phyloP scores from a whole-genome alignment of 2,888 invertebrate species.

The Baccha elongata region DNA sequence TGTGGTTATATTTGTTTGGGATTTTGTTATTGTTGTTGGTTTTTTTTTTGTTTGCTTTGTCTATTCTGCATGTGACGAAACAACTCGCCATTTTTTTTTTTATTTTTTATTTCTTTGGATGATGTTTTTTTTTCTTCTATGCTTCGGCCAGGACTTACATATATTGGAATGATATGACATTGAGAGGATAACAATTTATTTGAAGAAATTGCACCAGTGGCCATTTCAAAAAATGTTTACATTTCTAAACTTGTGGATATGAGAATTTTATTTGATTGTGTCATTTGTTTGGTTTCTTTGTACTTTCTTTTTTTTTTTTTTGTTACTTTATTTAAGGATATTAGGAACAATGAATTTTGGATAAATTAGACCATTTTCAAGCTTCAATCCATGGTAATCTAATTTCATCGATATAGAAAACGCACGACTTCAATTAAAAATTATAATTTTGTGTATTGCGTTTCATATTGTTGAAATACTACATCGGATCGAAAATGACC shows the following conservation, averaged over 20 bases:
- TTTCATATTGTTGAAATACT: too few species aligned
- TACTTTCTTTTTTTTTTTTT: background rate
- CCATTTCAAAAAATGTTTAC: slow-evolving; percentile 24
- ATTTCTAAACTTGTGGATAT: background rate
- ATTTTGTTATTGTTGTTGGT: background rate
- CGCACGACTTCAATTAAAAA: too few species aligned
- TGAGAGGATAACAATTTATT: slow-evolving; percentile 6
- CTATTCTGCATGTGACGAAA: slow-evolving; percentile 27
- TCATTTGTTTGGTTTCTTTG: slow-evolving; percentile 12
- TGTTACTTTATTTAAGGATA: too few species aligned
- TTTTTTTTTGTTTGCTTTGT: slow-evolving; percentile 10
- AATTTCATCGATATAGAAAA: too few species aligned
- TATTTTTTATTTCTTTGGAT: slow-evolving; percentile 8
- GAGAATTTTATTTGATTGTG: slow-evolving; percentile 23
- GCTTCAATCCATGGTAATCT: too few species aligned
- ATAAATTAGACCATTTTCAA: too few species aligned
- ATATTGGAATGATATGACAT: slow-evolving; percentile 1
- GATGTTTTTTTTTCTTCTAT: background rate
- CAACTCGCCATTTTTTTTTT: slow-evolving; percentile 18
- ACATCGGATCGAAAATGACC: too few species aligned
- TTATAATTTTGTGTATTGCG: too few species aligned
- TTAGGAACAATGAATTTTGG: too few species aligned
- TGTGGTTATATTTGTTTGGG: slow-evolving; percentile 44
- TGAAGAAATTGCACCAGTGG: slow-evolving; percentile 1
- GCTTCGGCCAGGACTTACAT: background rate